Conservation (phyloP, 2,888 invertebrate species). For the Synergus laeviventris region DNA sequence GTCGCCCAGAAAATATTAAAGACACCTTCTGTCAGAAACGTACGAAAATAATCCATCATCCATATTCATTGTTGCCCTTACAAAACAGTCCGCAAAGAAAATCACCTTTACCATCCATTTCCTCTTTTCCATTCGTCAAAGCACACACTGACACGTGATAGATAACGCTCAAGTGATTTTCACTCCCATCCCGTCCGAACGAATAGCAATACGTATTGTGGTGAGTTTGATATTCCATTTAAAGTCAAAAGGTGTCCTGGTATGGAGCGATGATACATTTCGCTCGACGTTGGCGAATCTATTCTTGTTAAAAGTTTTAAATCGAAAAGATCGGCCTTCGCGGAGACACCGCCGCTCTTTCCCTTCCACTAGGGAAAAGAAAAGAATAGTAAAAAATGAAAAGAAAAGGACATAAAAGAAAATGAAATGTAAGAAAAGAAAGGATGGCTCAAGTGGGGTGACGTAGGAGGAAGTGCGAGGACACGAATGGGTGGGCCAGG, state of each 20-base stretch:
- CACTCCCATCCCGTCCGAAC: neutral
- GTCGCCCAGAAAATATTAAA: neutral
- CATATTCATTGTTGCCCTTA: constrained; percentile 5
- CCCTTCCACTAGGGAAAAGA: constrained; percentile 31
- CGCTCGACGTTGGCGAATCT: constrained; percentile 38
- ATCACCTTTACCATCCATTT: constrained; percentile 27
- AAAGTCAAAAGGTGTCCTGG: constrained; percentile 30
- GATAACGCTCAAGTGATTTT: constrained; percentile 31
- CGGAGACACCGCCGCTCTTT: constrained; percentile 20
- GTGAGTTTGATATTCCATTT: constrained; percentile 37
- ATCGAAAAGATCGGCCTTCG: constrained; percentile 58
- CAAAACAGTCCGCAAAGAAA: constrained; percentile 28
- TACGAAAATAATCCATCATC: constrained; percentile 20
- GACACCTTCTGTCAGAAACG: neutral
- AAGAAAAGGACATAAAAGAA: constrained; percentile 30
- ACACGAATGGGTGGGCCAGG: constrained; percentile 25
- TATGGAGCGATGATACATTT: constrained; percentile 34
- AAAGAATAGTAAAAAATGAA: constrained; percentile 33
- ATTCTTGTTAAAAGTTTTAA: constrained; percentile 56
- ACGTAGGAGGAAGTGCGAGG: constrained; percentile 30
- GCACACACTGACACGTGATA: constrained; percentile 27
- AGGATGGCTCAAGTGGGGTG: constrained; percentile 13
- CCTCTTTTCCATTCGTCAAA: constrained; percentile 27
- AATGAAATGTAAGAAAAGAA: constrained; percentile 31
- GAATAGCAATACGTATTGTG: constrained; percentile 4